Evolutionary conservation across 2,888 invertebrate species (phyloP), one percentile per base, ranked within the genome.

Genomic region (Morpho deidamia): DNA sequence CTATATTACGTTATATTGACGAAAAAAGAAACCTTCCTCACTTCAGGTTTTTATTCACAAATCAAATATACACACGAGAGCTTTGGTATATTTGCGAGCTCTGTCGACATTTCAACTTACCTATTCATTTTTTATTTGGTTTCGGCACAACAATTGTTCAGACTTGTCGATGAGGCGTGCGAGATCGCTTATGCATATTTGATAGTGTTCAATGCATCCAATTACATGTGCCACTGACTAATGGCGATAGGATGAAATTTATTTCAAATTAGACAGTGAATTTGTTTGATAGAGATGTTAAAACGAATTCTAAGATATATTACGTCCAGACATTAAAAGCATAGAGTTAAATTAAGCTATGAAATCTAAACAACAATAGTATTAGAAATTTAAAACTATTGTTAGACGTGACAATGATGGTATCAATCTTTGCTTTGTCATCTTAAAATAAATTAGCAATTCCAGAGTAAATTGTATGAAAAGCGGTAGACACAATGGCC

Each of bases 111-210:
- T 59, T 59, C 59, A 58, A 59, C 59, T 59, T 53, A 51, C 49
- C 58, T 58, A 53, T 65, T 62, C 59, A 64, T 68, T 67, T 67
- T 66, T 67, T 62, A 59, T 64, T 61, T 64, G 65, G 64, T 60
- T 65, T 60, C 63, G 57, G 62, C 54, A 68, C 61, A 62, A 63
- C 67, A 62, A 67, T 67, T 69, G 67, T 67, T 61, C 64, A 62
- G 63, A 63, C 61, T 56, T 60, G 58, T 57, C 62, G 54, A 63
- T 64, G 61, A 66, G 63, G 66, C 61, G 61, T 56, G 57, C 60
- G 58, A 60, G 58, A 56, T 55, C 57, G 62, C 65, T 64, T 64
- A 60, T 65, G 60, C 63, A 65, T 67, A 64, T 63, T 65, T 63
- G 63, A 67, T 64, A 54, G 62, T 61, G 58, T 61, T 64, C 60